phyloP scores from a whole-genome alignment of 2,797 vertebrate genomes.

The Halcyon smyrnensis region DNA sequence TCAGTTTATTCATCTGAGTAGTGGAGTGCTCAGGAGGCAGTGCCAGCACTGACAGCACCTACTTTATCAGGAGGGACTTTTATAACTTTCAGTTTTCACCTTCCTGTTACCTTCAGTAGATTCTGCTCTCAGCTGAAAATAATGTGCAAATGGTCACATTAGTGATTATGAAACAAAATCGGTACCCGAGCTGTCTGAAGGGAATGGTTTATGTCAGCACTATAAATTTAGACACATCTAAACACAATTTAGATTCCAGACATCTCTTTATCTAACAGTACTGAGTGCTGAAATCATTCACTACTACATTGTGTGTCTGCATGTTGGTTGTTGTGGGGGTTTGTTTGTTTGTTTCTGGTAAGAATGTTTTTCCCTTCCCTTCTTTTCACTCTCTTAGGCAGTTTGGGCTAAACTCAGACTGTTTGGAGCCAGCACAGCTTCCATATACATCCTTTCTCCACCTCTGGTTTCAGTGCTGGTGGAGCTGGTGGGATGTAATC shows the following conservation, averaged over 20 bases:
- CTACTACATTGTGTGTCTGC: not conserved
- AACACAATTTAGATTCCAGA: not conserved
- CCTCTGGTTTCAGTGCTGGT: not conserved
- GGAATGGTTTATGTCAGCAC: not conserved
- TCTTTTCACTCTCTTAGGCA: not conserved
- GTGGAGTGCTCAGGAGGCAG: conserved; percentile 56
- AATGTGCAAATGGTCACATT: not conserved
- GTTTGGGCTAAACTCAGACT: not conserved
- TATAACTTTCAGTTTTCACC: not conserved
- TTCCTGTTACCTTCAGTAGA: not conserved
- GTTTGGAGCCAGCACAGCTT: not conserved
- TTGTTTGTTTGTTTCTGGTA: not conserved
- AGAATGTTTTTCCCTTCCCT: not conserved
- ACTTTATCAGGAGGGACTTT: not conserved
- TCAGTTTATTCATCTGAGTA: conserved; percentile 76
- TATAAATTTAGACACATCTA: not conserved
- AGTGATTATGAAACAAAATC: not conserved
- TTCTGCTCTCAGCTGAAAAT: not conserved
- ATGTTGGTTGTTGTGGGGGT: not conserved
- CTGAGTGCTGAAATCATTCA: not conserved
- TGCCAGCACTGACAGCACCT: conserved; percentile 11
- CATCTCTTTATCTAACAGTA: not conserved
- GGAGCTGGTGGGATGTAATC: not conserved
- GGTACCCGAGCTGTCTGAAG: not conserved
- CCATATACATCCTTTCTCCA: not conserved